These are phyloP conservation scores for Toxostoma redivivum DNA, from an alignment of 2,113 vertebrate species.

Conservation along the genomic window DNA sequence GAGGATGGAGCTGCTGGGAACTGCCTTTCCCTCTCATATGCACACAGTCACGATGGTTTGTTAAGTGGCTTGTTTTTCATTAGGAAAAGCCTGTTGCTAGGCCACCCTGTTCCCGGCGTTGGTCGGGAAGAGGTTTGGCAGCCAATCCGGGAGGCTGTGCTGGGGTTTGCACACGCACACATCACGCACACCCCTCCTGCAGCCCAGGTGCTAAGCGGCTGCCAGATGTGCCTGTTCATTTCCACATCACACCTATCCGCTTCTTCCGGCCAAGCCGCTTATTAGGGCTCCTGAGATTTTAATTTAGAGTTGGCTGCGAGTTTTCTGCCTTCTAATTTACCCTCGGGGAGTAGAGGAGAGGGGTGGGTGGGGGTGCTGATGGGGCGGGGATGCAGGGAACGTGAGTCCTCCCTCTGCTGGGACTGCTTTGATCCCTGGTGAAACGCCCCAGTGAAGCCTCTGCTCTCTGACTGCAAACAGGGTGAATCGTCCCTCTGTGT, in stretches of 20 bases:
- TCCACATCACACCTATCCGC: constrained; percentile 18
- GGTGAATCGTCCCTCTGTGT: accelerated
- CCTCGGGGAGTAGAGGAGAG: accelerated
- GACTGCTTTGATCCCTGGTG: accelerated
- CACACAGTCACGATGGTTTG: constrained; percentile 22
- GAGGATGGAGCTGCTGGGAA: neutral
- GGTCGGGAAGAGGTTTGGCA: constrained; percentile 17
- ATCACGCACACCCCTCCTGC: neutral
- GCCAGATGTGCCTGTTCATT: constrained; percentile 36
- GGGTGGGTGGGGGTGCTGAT: too few species aligned
- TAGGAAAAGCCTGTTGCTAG: constrained; percentile 67
- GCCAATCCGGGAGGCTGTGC: constrained; percentile 39
- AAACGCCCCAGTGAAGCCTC: accelerated
- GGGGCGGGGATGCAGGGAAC: accelerated
- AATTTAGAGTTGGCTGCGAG: neutral
- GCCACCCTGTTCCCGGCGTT: constrained; percentile 28
- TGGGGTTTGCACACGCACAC: neutral
- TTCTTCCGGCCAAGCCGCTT: neutral
- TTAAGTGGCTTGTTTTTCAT: constrained; percentile 63
- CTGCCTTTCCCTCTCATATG: neutral
- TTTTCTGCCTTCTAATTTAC: neutral
- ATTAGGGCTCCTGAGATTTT: constrained; percentile 15
- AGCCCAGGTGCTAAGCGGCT: neutral
- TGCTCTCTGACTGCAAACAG: too few species aligned
- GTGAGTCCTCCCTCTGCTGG: accelerated